phyloP scores from a whole-genome alignment of 2,113 vertebrate species.

The Pteropus alecto region DNA sequence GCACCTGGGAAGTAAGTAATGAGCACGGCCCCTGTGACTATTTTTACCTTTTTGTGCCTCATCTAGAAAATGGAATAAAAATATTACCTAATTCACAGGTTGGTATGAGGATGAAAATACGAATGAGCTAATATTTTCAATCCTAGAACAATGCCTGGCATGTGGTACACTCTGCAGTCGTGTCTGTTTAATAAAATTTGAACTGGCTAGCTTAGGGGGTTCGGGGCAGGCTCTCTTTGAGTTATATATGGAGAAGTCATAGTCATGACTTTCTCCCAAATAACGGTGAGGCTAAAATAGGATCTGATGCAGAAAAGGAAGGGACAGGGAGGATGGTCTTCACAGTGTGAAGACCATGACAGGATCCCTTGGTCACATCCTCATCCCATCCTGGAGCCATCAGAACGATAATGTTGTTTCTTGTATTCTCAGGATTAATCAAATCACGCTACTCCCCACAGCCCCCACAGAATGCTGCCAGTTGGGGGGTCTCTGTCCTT shows the following conservation, averaged over 20 bases:
- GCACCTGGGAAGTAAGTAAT: no score
- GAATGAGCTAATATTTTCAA: neutral
- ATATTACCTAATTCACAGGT: neutral
- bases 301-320: neutral
- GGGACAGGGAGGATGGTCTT: neutral
- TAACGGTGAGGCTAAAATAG: neutral
- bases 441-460: neutral
- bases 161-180: no score
- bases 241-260: neutral
- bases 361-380: neutral
- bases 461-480: fast-evolving
- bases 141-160: neutral
- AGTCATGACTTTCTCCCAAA: neutral
- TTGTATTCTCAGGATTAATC: neutral
- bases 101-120: neutral
- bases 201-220: neutral
- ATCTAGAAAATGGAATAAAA: neutral
- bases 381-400: neutral
- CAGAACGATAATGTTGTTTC: neutral
- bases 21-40: fast-evolving
- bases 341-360: no score
- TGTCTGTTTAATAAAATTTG: neutral
- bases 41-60: neutral
- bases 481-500: neutral
- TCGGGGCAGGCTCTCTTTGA: neutral